phyloP scores from a whole-genome alignment of 2,888 invertebrate species.

The Lingula anatina region DNA sequence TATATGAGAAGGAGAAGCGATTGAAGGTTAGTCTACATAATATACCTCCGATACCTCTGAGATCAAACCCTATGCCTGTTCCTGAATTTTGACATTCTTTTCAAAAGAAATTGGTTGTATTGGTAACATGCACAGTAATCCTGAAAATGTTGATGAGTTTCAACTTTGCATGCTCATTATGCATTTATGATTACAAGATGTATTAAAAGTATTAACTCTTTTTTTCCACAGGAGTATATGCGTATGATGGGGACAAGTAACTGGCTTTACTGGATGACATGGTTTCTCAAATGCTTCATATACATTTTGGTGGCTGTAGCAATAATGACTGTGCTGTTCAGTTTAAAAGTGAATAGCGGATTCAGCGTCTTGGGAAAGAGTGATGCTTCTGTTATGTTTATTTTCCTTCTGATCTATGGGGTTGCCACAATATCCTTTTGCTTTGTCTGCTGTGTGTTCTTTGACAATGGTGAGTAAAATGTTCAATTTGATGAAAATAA shows the following conservation, averaged over 20 bases:
- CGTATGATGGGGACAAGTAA: conserved; percentile 82
- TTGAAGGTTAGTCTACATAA: too few relatives aligned
- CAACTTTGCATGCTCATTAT: not conserved
- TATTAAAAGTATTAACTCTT: conserved; percentile 14
- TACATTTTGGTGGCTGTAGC: conserved; percentile 62
- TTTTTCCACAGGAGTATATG: conserved; percentile 70
- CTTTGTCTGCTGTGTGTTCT: conserved; percentile 72
- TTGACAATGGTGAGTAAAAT: conserved; percentile 63
- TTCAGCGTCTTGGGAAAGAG: conserved; percentile 40
- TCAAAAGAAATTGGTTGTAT: not conserved
- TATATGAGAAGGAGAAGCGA: conserved; percentile 65
- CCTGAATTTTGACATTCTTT: too few relatives aligned
- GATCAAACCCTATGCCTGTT: too few relatives aligned
- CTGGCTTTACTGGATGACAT: conserved; percentile 78
- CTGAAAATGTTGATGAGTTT: not conserved
- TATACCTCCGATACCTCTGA: too few relatives aligned
- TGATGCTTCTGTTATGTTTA: conserved; percentile 62
- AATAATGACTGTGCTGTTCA: conserved; percentile 50
- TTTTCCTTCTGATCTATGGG: conserved; percentile 67
- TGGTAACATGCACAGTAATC: not conserved
- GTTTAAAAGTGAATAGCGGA: conserved; percentile 19
- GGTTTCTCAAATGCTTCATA: conserved; percentile 73
- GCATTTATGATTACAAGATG: not conserved
- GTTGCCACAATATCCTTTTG: conserved; percentile 67
- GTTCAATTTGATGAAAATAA: too few relatives aligned